Percentiles rank a stretch among this genome's conserved stretches.
Evolutionary conservation across 2,113 vertebrate species (phyloP).

Genomic region (Alligator sinensis): DNA sequence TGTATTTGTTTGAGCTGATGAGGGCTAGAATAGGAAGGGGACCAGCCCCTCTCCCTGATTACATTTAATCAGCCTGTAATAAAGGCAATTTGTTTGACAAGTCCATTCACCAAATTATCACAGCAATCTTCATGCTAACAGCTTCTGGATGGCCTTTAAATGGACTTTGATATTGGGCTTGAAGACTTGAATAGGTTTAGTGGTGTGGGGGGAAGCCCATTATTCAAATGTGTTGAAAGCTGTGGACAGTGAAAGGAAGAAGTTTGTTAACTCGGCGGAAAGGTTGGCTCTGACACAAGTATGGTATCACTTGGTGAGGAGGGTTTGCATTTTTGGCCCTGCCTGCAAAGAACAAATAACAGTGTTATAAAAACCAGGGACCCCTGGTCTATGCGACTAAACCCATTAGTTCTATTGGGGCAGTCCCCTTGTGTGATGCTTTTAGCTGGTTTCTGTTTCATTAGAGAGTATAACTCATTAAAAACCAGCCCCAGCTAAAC

Average conservation of each 20-base stretch:
- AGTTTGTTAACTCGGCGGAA: slow-evolving; percentile 2
- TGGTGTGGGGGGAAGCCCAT: slow-evolving; percentile 7
- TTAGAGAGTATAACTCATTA: too few species aligned
- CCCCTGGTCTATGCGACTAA: too few species aligned
- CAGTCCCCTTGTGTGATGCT: too few species aligned
- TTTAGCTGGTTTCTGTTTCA: too few species aligned
- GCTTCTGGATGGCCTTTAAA: slow-evolving; percentile 57
- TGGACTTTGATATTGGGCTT: slow-evolving; percentile 40
- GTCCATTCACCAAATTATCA: slow-evolving; percentile 69
- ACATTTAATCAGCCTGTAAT: slow-evolving; percentile 67
- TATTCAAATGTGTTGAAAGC: slow-evolving; percentile 6
- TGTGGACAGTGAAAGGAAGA: background rate
- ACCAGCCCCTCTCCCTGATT: slow-evolving; percentile 51
- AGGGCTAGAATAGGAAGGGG: slow-evolving; percentile 26
- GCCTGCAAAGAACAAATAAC: background rate
- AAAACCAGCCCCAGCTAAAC: background rate
- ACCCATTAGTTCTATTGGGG: too few species aligned
- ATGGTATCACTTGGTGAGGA: slow-evolving; percentile 6
- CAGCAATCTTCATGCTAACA: slow-evolving; percentile 63
- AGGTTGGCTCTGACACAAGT: background rate
- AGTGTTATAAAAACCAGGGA: background rate
- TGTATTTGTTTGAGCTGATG: slow-evolving; percentile 69
- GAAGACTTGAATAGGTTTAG: background rate
- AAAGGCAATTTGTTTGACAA: slow-evolving; percentile 77
- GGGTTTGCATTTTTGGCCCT: background rate